Evolutionary conservation across 2,888 invertebrate species (phyloP).

Genomic region (Pristionchus maxplancki): DNA sequence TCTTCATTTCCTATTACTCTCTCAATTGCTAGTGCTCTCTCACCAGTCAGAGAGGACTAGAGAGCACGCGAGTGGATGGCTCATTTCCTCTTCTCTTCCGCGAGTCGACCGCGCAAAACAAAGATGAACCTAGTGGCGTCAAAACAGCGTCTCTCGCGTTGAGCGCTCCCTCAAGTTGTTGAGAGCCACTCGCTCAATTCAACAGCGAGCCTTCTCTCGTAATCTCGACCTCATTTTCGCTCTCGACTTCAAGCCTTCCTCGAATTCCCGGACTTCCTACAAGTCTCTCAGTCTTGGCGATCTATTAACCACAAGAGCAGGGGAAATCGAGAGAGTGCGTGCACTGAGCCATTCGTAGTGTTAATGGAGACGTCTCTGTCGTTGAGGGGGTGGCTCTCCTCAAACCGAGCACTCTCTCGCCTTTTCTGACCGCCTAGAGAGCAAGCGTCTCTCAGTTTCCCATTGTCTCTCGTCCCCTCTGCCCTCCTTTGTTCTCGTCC

Average conservation of each 20-base stretch:
- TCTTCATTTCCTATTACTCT: background rate
- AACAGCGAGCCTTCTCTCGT: background rate
- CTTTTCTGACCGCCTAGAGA: background rate
- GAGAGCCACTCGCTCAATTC: too few relatives aligned
- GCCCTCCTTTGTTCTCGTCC: background rate
- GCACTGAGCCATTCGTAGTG: background rate
- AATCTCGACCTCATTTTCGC: background rate
- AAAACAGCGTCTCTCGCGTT: background rate
- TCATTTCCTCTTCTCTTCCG: background rate
- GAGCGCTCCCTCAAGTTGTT: background rate
- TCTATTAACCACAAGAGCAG: background rate
- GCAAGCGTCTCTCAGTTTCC: background rate
- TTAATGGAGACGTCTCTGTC: background rate
- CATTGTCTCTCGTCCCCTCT: background rate
- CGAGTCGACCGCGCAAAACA: background rate
- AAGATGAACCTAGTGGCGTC: background rate
- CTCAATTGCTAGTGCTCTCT: background rate
- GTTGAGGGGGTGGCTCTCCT: background rate
- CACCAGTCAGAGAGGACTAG: background rate
- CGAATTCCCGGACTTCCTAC: too few relatives aligned
- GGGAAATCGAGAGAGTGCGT: background rate
- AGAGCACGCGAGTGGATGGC: background rate
- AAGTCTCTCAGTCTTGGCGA: too few relatives aligned
- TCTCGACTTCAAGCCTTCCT: background rate
- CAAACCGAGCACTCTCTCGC: background rate